phyloP scores from a whole-genome alignment of 2,888 invertebrate species.

The Brassicogethes aeneus region DNA sequence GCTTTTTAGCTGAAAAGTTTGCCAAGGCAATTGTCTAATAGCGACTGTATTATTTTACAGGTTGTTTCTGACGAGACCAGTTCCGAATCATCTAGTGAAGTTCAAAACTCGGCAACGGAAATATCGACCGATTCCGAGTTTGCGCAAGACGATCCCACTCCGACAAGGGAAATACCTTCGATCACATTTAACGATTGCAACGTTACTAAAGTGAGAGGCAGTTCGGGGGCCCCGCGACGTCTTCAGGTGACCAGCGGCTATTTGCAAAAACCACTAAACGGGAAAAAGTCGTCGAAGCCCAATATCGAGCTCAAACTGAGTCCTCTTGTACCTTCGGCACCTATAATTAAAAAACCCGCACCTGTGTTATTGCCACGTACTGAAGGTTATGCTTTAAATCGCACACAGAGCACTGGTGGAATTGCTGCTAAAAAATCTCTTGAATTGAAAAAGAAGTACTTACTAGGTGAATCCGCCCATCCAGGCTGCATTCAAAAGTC shows the following conservation, averaged over 20 bases:
- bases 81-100: conserved; percentile 60
- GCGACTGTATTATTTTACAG: too few relatives aligned
- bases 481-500: conserved; percentile 70
- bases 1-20: too few relatives aligned
- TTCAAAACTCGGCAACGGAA: conserved; percentile 81
- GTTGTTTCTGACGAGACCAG: conserved; percentile 55
- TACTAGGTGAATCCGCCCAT: conserved; percentile 61
- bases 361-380: conserved; percentile 37
- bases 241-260: conserved; percentile 51
- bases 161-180: conserved; percentile 65
- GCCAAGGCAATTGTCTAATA: too few relatives aligned
- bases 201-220: conserved; percentile 46
- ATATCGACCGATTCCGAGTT: conserved; percentile 91
- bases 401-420: conserved; percentile 79
- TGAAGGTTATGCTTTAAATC: conserved; percentile 70
- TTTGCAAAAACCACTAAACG: conserved; percentile 35
- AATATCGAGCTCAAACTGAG: conserved; percentile 39
- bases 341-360: conserved; percentile 30
- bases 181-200: conserved; percentile 63
- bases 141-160: conserved; percentile 67
- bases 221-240: conserved; percentile 42
- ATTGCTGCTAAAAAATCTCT: conserved; percentile 80
- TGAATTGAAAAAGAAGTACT: conserved; percentile 77
- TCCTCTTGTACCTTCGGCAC: conserved; percentile 35
- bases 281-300: conserved; percentile 17